Conservation (phyloP, 1,140 invertebrate species). For the Cherax destructor region DNA sequence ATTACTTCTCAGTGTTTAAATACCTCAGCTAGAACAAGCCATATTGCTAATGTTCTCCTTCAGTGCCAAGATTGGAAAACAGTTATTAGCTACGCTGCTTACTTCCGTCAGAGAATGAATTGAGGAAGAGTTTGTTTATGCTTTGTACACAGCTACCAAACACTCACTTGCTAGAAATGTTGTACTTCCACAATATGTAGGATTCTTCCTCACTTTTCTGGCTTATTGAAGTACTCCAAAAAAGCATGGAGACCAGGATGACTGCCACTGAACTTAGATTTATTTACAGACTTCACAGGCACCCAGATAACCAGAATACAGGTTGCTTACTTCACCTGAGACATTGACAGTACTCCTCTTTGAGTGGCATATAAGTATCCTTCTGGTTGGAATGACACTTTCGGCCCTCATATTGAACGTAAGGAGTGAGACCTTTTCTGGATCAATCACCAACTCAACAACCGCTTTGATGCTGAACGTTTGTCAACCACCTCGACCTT, state of each 20-base stretch:
- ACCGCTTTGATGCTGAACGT: slow-evolving; percentile 34
- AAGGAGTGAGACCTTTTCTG: slow-evolving; percentile 51
- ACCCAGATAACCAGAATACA: slow-evolving; percentile 42
- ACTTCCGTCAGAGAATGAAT: slow-evolving; percentile 44
- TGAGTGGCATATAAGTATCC: slow-evolving; percentile 45
- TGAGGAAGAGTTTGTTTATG: slow-evolving; percentile 54
- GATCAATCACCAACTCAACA: slow-evolving; percentile 31
- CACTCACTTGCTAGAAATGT: slow-evolving; percentile 23
- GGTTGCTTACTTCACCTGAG: slow-evolving; percentile 52
- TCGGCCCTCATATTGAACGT: slow-evolving; percentile 21
- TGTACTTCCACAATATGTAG: slow-evolving; percentile 48
- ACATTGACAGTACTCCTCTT: slow-evolving; percentile 22
- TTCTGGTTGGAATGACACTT: slow-evolving; percentile 55
- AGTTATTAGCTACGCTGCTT: slow-evolving; percentile 29
- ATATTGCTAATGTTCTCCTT: slow-evolving; percentile 25
- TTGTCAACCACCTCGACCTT: slow-evolving; percentile 21
- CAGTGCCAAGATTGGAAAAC: slow-evolving; percentile 44
- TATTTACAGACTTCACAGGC: slow-evolving; percentile 24
- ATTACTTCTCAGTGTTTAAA: slow-evolving; percentile 45
- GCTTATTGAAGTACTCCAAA: slow-evolving; percentile 39
- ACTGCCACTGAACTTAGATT: too few species aligned
- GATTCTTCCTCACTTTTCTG: slow-evolving; percentile 48
- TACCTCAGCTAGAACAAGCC: slow-evolving; percentile 14
- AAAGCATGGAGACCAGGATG: slow-evolving; percentile 38
- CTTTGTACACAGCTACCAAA: slow-evolving; percentile 27